phyloP scores from a whole-genome alignment of 2,113 vertebrate species.

The Rhombomys opimus region DNA sequence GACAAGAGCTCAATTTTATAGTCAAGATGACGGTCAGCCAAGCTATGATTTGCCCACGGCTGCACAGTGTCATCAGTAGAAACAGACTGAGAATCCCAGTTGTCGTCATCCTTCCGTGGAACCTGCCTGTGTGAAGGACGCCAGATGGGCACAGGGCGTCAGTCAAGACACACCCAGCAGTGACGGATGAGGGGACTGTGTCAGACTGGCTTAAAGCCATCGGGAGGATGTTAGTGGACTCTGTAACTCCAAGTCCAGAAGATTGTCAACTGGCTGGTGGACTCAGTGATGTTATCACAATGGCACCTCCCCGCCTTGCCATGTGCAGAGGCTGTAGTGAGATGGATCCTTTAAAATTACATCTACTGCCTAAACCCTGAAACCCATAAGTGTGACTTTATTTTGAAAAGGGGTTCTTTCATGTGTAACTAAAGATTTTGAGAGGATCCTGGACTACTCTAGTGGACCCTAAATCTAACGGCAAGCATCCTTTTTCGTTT shows the following conservation, averaged over 20 bases:
- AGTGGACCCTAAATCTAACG: neutral
- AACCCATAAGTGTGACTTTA: neutral
- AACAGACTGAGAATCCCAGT: neutral
- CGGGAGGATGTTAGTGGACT: neutral
- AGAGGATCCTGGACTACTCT: neutral
- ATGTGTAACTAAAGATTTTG: conserved; percentile 2
- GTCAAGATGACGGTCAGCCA: conserved; percentile 31
- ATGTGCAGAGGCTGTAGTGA: neutral
- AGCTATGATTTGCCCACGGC: conserved; percentile 35
- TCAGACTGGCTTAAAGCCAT: neutral
- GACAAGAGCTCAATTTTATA: conserved; percentile 69
- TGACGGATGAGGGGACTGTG: neutral
- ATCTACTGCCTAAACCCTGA: neutral
- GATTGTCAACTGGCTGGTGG: neutral
- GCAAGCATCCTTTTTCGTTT: neutral
- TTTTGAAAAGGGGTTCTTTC: conserved; percentile 16
- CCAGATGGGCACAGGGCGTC: neutral
- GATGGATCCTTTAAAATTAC: neutral
- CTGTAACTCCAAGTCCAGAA: neutral
- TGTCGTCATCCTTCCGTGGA: neutral
- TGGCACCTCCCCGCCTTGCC: neutral
- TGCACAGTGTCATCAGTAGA: neutral
- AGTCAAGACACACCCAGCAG: neutral
- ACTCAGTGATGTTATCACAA: neutral
- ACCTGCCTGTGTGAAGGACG: neutral